Conservation (phyloP, 2,113 vertebrate genomes). For the Psettodes erumei region DNA sequence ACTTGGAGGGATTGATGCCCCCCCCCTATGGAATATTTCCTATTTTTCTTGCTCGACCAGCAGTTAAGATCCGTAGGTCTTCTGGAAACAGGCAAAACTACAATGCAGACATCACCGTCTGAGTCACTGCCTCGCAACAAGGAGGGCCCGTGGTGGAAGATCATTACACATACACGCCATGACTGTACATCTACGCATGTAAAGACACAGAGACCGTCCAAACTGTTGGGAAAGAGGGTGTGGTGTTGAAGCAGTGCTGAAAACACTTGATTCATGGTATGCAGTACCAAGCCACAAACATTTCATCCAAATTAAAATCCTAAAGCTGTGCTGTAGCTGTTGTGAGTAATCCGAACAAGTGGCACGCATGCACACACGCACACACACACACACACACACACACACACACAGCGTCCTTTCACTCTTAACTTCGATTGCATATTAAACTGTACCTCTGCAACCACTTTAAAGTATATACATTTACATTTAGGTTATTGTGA, state of each 20-base stretch:
- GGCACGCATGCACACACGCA: no score
- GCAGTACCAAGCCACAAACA: conserved; percentile 47
- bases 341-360: conserved; percentile 22
- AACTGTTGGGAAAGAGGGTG: conserved; percentile 13
- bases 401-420: background rate
- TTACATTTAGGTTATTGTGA: background rate
- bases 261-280: conserved; percentile 52
- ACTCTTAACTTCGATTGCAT: background rate
- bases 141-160: conserved; percentile 9
- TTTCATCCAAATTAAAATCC: conserved; percentile 51
- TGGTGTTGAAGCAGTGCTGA: conserved; percentile 21
- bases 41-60: background rate
- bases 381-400: background rate
- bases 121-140: conserved; percentile 9
- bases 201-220: conserved; percentile 10
- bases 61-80: no score
- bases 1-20: conserved; percentile 12
- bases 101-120: background rate
- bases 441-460: background rate
- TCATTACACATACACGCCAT: conserved; percentile 28
- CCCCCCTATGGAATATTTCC: conserved; percentile 3
- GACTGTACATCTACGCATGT: conserved; percentile 37
- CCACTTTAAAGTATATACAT: background rate
- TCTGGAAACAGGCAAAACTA: background rate
- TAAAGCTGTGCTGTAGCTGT: conserved; percentile 40